Evolutionary conservation across 2,888 invertebrate species (phyloP), one percentile per base, ranked within the genome.

Genomic region (Torymus auratus): DNA sequence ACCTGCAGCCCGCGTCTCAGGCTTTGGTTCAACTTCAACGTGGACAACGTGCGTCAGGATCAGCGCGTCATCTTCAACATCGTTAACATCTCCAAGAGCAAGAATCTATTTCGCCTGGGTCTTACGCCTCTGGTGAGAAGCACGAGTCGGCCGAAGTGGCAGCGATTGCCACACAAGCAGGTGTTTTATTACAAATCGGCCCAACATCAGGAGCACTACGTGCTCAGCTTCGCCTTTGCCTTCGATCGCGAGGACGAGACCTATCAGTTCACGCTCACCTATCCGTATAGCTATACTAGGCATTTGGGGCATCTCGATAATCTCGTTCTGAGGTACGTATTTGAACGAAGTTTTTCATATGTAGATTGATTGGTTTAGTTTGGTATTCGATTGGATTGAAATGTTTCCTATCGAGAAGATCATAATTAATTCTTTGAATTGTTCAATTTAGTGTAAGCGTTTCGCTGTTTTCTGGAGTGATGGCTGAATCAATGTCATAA

Each of bases 21-120:
- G 69, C 95, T 99, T 85, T 99, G 99, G 99, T 99, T 98, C 91
- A 98, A 99, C 92, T 99, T 99, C 89, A 97, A 98, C 0, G 98
- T 99, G 56, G 98, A 98, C 90, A 99, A 99, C 90, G 97, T 97
- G 0, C 96, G 95, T 86, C 94, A 95, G 82, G 98, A 99, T 90
- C 99, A 99, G 93, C 94, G 97, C 84, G 98, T 99, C 2, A 95
- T 99, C 86, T 98, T 99, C 91, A 98, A 99, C 91, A 95, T 99
- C 80, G 98, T 99, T 0, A 99, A 99, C 92, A 95, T 99, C 83
- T 98, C 98, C 85, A 99, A 99, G 91, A 95, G 95, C 83, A 94
- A 96, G 84, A 98, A 97, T 86, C 92, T 99, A 67, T 99, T 96
- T 89, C 95, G 96, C 84, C 94, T 95, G 52, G 96, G 97, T 0